Base-by-base conservation (phyloP, 1,140 invertebrate genomes). In the Aphis gossypii region DNA sequence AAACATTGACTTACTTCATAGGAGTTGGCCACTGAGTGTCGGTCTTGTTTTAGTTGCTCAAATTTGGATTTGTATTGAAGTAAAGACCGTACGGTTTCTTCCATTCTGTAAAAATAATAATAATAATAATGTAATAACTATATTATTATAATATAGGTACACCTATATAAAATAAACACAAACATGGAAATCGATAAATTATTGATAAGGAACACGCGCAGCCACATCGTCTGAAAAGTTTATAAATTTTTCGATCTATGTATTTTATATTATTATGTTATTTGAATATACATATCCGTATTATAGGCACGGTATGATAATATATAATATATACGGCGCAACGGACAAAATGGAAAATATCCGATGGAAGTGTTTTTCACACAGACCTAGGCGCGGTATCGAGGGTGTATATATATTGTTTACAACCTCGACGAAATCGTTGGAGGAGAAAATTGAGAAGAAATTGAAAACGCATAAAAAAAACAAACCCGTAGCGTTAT, bases 1-100 rank as follows among this genome's bases (percentile, higher is more conserved):
- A 25, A 46, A 30, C 3, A 2, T 86, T 6, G 30, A 95, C 95
- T 96, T 95, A 97, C 97, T 96, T 98, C 97, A 95, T 97, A 97
- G 87, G 97, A 97, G 94, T 97, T 95, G 93, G 97, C 96, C 93
- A 97, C 95, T 83, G 97, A 96, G 94, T 96, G 96, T 95, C 97
- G 97, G 95, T 98, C 97, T 95, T 97, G 97, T 95, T 97, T 97
- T 95, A 98, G 95, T 95, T 97, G 97, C 94, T 98, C 97, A 94
- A 97, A 97, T 94, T 97, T 96, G 94, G 96, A 96, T 95, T 97
- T 98, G 95, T 97, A 97, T 94, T 97, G 97, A 94, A 97, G 95
- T 95, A 97, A 96, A 44, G 96, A 96, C 90, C 96, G 96, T 90
- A 97, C 96, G 93, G 97, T 97, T 95, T 97, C 97, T 95, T 97